Evolutionary conservation across 2,113 vertebrate genomes (phyloP).

Genomic region (Tenrec ecaudatus): DNA sequence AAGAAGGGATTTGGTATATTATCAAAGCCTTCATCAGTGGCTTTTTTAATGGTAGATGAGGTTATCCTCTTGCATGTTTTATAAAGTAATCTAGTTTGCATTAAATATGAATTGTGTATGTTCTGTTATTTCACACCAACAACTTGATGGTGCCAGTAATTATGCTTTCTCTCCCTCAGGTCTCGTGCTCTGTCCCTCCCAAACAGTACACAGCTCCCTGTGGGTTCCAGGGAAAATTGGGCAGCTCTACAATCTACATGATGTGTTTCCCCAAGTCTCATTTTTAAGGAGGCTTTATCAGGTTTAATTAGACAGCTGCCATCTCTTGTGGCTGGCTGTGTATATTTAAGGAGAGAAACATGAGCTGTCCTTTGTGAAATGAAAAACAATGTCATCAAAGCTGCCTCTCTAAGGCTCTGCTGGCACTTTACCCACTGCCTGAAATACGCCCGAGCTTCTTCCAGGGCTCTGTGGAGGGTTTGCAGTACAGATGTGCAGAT

Average conservation of each 20-base stretch:
- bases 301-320: slow-evolving; percentile 86
- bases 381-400: slow-evolving; percentile 77
- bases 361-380: slow-evolving; percentile 69
- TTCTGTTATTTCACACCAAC: slow-evolving; percentile 76
- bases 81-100: slow-evolving; percentile 78
- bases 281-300: slow-evolving; percentile 84
- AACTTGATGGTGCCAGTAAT: slow-evolving; percentile 68
- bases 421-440: slow-evolving; percentile 64
- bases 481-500: slow-evolving; percentile 37
- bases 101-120: slow-evolving; percentile 70
- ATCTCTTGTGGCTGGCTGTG: slow-evolving; percentile 72
- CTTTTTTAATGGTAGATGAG: slow-evolving; percentile 58
- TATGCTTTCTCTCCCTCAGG: slow-evolving; percentile 72
- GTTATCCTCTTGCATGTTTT: slow-evolving; percentile 73
- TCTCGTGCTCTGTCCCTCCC: slow-evolving; percentile 44
- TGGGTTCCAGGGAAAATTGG: slow-evolving; percentile 79
- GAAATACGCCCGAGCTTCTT: slow-evolving; percentile 2
- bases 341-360: slow-evolving; percentile 73
- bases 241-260: slow-evolving; percentile 73
- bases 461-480: slow-evolving; percentile 55
- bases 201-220: slow-evolving; percentile 59
- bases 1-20: slow-evolving; percentile 64
- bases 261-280: slow-evolving; percentile 78
- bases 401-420: slow-evolving; percentile 49
- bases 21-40: slow-evolving; percentile 52